Conservation (phyloP, 2,113 vertebrate genomes). For the Myrmophylax atrothorax region DNA sequence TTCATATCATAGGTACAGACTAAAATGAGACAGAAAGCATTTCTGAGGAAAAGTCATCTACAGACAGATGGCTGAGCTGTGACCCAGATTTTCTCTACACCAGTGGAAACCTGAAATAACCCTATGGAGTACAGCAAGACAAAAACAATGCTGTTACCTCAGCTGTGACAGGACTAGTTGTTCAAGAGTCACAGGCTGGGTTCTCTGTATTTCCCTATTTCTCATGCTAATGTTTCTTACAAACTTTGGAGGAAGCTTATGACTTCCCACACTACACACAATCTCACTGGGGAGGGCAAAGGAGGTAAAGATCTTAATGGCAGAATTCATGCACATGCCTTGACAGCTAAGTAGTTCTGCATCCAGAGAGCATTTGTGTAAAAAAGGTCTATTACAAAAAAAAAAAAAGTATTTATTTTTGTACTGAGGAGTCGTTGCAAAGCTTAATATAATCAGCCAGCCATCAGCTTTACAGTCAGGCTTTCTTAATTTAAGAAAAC, state of each 20-base stretch:
- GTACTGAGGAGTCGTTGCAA: background rate
- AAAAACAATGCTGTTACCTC: background rate
- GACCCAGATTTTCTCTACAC: constrained; percentile 38
- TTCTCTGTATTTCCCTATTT: background rate
- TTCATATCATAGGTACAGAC: background rate
- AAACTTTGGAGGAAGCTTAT: background rate
- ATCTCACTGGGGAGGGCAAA: background rate
- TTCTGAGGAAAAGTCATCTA: constrained; percentile 33
- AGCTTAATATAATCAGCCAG: background rate
- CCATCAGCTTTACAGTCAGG: background rate
- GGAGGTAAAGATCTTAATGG: background rate
- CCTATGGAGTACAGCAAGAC: background rate
- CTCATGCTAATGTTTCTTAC: background rate
- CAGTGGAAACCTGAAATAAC: constrained; percentile 43
- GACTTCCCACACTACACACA: background rate
- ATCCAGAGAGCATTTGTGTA: background rate
- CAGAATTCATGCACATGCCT: background rate
- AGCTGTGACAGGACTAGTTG: background rate
- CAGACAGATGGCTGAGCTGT: constrained; percentile 47
- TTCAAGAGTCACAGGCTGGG: background rate
- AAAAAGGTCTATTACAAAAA: background rate
- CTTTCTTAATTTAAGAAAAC: background rate
- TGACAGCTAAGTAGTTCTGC: background rate
- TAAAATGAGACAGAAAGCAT: constrained; percentile 5
- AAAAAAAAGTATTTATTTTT: background rate